Conservation (phyloP, 2,113 vertebrate genomes). For the Alouatta palliata region DNA sequence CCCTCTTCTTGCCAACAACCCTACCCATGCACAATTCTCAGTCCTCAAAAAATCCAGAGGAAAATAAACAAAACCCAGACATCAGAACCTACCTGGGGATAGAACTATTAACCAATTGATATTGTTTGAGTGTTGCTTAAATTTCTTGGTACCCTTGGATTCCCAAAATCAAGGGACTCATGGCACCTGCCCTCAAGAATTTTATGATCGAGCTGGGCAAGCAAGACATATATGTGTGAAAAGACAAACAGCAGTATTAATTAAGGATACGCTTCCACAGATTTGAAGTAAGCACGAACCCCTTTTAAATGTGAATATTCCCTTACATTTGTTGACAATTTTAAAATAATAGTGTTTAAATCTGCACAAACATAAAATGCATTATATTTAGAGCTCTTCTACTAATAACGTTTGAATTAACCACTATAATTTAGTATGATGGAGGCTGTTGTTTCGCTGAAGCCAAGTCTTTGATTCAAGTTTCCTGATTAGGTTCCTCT, state of each 20-base stretch:
- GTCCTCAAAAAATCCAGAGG: not conserved
- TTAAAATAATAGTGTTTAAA: not conserved
- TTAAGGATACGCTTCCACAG: not conserved
- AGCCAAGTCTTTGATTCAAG: not conserved
- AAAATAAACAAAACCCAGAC: not conserved
- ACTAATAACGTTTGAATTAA: not conserved
- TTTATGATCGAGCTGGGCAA: not conserved
- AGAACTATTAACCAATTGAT: not conserved
- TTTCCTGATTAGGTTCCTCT: not conserved
- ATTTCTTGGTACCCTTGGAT: not conserved
- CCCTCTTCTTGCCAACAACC: not conserved
- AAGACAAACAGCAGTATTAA: not conserved
- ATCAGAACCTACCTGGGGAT: not conserved
- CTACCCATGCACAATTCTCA: fast-evolving
- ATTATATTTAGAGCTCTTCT: not conserved
- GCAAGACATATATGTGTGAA: not conserved
- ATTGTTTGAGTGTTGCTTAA: not conserved
- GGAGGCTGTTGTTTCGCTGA: not conserved
- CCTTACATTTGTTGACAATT: not conserved
- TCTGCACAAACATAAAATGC: not conserved
- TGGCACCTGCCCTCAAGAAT: not conserved
- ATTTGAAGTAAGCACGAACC: not conserved
- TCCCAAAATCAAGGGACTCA: not conserved
- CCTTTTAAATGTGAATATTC: not conserved
- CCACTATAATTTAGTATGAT: not conserved